Percentiles rank a stretch among this genome's conserved stretches.
phyloP scores from a whole-genome alignment of 2,113 vertebrate species.

The Hemiscyllium ocellatum region DNA sequence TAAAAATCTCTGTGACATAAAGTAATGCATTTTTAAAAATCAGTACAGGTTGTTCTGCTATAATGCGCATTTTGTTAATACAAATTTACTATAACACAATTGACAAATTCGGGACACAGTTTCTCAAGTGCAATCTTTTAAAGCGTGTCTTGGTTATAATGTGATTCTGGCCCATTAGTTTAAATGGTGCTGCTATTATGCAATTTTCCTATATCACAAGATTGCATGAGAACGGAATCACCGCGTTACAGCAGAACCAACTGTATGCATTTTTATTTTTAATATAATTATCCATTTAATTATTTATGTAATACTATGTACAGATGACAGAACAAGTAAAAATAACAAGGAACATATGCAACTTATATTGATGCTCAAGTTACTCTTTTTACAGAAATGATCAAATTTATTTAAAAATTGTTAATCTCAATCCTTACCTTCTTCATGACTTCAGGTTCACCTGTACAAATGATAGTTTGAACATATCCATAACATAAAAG shows the following conservation, averaged over 20 bases:
- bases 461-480: not conserved
- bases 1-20: not conserved
- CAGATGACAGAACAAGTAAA: not conserved
- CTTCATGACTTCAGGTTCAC: not conserved
- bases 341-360: not conserved
- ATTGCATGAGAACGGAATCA: no score
- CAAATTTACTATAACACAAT: no score
- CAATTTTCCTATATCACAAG: no score
- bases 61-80: no score
- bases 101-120: no score
- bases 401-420: not conserved
- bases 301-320: not conserved
- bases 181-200: no score
- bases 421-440: not conserved
- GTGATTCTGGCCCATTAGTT: no score
- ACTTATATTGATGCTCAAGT: not conserved
- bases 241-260: not conserved
- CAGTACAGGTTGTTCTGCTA: no score
- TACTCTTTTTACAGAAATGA: not conserved
- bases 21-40: not conserved
- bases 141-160: no score
- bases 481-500: not conserved
- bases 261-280: not conserved
- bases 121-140: no score
- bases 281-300: not conserved